These are phyloP conservation scores for Brenthis ino DNA, from an alignment of 2,888 invertebrate species.

Conservation along the genomic window DNA sequence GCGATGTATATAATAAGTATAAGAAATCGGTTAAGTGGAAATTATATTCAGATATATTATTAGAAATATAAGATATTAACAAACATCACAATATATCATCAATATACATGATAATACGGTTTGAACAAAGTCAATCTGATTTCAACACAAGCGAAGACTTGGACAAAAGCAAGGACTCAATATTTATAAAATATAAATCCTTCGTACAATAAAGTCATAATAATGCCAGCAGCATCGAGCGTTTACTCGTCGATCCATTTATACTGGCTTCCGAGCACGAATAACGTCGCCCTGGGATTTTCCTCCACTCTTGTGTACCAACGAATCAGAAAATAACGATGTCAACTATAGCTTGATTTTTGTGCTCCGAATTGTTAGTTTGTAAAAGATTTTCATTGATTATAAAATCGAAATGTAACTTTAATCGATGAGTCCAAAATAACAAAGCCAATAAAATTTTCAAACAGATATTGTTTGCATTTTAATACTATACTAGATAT, in stretches of 20 bases:
- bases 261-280: constrained; percentile 54
- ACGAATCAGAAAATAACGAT: constrained; percentile 36
- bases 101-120: too few relatives aligned
- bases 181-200: constrained; percentile 28
- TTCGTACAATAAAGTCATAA: constrained; percentile 29
- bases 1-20: too few relatives aligned
- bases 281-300: constrained; percentile 60
- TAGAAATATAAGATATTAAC: too few relatives aligned
- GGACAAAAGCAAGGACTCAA: constrained; percentile 5
- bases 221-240: constrained; percentile 33
- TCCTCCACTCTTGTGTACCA: constrained; percentile 33
- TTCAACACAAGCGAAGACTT: not conserved
- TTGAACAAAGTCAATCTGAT: constrained; percentile 1
- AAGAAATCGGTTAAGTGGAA: too few relatives aligned
- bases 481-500: too few relatives aligned
- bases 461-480: too few relatives aligned
- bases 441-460: too few relatives aligned
- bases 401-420: constrained; percentile 10
- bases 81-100: too few relatives aligned
- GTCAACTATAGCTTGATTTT: constrained; percentile 24
- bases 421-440: constrained; percentile 6
- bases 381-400: constrained; percentile 17
- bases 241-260: constrained; percentile 52
- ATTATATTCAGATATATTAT: too few relatives aligned
- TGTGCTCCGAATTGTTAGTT: constrained; percentile 10